phyloP scores from a whole-genome alignment of 2,113 vertebrate genomes.

The Chauna torquata region DNA sequence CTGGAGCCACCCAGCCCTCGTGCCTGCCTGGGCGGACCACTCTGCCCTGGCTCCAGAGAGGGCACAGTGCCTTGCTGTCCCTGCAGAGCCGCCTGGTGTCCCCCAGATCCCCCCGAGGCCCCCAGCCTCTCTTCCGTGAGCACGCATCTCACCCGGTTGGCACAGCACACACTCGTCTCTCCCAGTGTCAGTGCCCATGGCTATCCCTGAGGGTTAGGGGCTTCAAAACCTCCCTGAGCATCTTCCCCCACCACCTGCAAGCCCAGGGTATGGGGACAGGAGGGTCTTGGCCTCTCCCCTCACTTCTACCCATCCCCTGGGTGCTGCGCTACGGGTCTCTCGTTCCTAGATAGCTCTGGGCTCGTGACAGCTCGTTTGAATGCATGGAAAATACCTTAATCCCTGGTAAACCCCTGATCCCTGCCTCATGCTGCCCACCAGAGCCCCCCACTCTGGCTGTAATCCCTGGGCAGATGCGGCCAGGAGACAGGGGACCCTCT shows the following conservation, averaged over 20 bases:
- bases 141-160: background rate
- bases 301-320: background rate
- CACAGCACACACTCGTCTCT: rapidly evolving
- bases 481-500: background rate
- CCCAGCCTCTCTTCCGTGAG: background rate
- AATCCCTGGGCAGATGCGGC: background rate
- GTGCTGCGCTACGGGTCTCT: rapidly evolving
- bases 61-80: background rate
- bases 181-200: rapidly evolving
- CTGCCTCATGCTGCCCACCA: background rate
- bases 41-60: background rate
- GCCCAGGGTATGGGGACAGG: background rate
- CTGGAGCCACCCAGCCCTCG: conserved; percentile 16
- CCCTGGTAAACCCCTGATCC: background rate
- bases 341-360: background rate
- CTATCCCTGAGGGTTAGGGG: background rate
- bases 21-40: background rate
- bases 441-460: background rate
- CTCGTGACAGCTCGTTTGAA: conserved; percentile 23
- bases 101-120: rapidly evolving
- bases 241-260: background rate
- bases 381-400: conserved; percentile 41
- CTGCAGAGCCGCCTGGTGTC: background rate
- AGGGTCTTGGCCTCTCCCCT: background rate
- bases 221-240: background rate